phyloP scores from a whole-genome alignment of 2,888 invertebrate species.

The Tillus elongatus region DNA sequence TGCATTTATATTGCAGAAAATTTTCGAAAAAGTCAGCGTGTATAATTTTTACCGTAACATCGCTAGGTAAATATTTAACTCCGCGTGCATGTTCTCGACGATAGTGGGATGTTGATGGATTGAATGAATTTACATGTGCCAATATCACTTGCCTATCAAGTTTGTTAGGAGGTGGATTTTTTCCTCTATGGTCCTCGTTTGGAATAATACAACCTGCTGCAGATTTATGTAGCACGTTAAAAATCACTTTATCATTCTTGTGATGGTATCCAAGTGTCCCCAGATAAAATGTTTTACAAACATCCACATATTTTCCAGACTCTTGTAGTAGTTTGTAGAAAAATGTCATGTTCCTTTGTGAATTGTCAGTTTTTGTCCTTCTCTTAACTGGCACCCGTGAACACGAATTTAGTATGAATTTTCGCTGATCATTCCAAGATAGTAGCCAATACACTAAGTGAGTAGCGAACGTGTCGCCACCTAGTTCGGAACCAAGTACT shows the following conservation, averaged over 20 bases:
- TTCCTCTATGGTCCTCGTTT: conserved; percentile 10
- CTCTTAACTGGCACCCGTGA: conserved; percentile 4
- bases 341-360: conserved; percentile 2
- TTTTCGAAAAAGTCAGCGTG: conserved; percentile 11
- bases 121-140: conserved; percentile 13
- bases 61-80: conserved; percentile 14
- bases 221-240: conserved; percentile 1
- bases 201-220: background rate
- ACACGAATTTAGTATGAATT: conserved; percentile 1
- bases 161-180: conserved; percentile 14
- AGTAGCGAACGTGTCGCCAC: no score
- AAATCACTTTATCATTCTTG: conserved; percentile 10
- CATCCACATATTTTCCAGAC: background rate
- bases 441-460: background rate
- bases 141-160: conserved; percentile 12
- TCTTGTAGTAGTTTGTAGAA: background rate
- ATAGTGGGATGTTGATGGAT: conserved; percentile 16
- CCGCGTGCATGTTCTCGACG: conserved; percentile 16
- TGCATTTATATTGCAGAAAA: conserved; percentile 10
- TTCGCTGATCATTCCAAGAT: background rate
- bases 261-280: conserved; percentile 11
- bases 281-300: conserved; percentile 6
- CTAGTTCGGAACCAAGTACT: no score
- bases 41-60: conserved; percentile 14
- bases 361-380: background rate